Base-by-base conservation (phyloP, 2,888 invertebrate genomes). In the Meta bourneti region DNA sequence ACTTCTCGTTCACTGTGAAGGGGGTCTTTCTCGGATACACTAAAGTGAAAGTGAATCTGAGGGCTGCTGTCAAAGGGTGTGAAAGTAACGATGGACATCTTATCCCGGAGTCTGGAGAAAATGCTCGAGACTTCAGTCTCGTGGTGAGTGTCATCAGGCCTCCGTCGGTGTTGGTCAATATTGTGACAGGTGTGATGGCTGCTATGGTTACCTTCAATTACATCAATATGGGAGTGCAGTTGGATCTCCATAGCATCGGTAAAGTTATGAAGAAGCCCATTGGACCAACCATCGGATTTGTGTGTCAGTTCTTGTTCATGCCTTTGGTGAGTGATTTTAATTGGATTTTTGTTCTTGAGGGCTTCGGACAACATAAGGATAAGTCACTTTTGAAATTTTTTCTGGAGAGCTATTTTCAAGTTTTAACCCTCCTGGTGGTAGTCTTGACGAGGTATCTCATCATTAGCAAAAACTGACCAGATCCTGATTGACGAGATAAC, bases 231-330 rank as follows among this genome's bases (percentile, higher is more conserved):
- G 95, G 95, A 5, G 95, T 95, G 80, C 95, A 95, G 93, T 94
- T 95, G 34, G 95, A 95, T 78, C 82, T 95, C 49, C 61, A 93
- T 1, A 93, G 94, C 16, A 95, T 95, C 61, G 94, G 94, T 90
- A 93, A 94, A 78, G 95, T 95, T 0, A 92, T 96, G 7, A 94
- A 94, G 93, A 95, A 94, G 91, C 96, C 96, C 0, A 94, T 95
- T 0, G 95, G 95, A 11, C 96, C 96, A 0, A 93, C 94, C 5
- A 95, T 95, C 48, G 96, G 96, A 0, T 95, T 96, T 90, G 93
- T 94, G 75, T 95, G 95, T 52, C 96, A 96, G 93, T 96, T 95
- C 93, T 88, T 95, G 8, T 94, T 95, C 85, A 96, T 96, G 96
- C 96, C 96, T 8, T 81, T 95, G 94, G 96, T 96, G 94, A 94